Percentiles rank a stretch among this genome's conserved stretches.
phyloP scores from a whole-genome alignment of 2,797 vertebrate species.

The Rhincodon typus region DNA sequence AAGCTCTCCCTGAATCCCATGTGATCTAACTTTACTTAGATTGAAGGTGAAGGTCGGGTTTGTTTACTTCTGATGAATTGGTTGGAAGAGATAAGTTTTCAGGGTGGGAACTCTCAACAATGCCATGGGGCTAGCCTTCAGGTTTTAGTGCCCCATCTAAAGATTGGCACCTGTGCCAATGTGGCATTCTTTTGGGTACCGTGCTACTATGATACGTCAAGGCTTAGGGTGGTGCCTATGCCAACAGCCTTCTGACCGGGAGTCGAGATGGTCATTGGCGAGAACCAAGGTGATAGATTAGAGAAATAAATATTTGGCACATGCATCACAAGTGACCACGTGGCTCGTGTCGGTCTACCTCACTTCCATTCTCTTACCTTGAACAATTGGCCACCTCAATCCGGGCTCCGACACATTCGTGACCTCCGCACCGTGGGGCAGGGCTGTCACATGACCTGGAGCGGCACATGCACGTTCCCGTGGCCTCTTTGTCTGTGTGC shows the following conservation, averaged over 20 bases:
- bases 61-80: neutral
- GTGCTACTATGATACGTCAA: neutral
- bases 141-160: neutral
- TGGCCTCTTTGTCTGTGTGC: slow-evolving; percentile 80
- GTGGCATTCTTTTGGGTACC: neutral
- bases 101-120: neutral
- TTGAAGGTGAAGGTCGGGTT: neutral
- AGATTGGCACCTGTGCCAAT: neutral
- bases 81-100: neutral
- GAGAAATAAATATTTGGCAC: neutral
- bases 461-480: slow-evolving; percentile 81
- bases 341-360: neutral
- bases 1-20: too few relatives aligned
- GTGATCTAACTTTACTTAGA: too few relatives aligned
- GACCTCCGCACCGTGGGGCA: slow-evolving; percentile 78
- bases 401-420: slow-evolving; percentile 71
- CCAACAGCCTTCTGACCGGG: neutral
- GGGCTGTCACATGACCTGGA: slow-evolving; percentile 83
- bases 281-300: neutral
- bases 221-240: neutral
- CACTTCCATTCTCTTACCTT: slow-evolving; percentile 57
- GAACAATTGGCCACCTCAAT: slow-evolving; percentile 95
- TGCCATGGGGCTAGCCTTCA: neutral
- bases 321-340: neutral
- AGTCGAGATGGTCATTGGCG: too few relatives aligned